Percentiles rank a stretch among this genome's conserved stretches.
phyloP scores from a whole-genome alignment of 2,113 vertebrate species.

The Ptychochromis oligacanthus region DNA sequence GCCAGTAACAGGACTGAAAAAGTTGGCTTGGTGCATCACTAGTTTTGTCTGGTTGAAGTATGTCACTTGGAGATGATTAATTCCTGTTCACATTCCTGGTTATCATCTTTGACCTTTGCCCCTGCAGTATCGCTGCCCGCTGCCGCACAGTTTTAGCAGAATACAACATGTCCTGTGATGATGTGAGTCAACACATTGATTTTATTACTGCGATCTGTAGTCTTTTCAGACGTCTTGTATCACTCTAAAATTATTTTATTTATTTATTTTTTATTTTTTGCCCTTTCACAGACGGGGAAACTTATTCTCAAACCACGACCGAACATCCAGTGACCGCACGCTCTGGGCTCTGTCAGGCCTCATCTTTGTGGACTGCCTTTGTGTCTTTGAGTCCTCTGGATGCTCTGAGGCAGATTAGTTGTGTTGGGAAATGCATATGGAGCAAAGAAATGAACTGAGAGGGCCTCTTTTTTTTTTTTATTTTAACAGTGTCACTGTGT shows the following conservation, averaged over 20 bases:
- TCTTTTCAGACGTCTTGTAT: neutral
- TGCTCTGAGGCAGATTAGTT: conserved; percentile 6
- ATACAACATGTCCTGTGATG: conserved; percentile 99
- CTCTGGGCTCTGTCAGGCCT: neutral
- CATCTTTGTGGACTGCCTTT: neutral
- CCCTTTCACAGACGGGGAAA: conserved; percentile 91
- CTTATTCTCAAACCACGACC: conserved; percentile 97
- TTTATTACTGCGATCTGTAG: neutral
- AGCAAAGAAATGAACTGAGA: conserved; percentile 33
- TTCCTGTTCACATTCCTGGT: neutral
- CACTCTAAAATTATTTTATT: neutral
- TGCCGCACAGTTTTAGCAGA: conserved; percentile 97
- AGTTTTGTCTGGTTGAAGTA: neutral
- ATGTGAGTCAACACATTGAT: conserved; percentile 83
- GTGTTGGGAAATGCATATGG: conserved; percentile 3
- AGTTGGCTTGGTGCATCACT: no score
- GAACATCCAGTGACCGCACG: conserved; percentile 88
- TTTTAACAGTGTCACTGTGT: conserved; percentile 26
- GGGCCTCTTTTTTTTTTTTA: conserved; percentile 13
- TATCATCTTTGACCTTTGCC: conserved; percentile 79
- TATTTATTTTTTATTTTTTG: neutral
- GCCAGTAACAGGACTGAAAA: no score
- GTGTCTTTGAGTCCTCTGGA: neutral
- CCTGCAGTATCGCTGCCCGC: conserved; percentile 92
- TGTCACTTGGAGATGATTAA: neutral